Evolutionary conservation across 2,113 vertebrate genomes (phyloP).

Genomic region (Aplodontia rufa): DNA sequence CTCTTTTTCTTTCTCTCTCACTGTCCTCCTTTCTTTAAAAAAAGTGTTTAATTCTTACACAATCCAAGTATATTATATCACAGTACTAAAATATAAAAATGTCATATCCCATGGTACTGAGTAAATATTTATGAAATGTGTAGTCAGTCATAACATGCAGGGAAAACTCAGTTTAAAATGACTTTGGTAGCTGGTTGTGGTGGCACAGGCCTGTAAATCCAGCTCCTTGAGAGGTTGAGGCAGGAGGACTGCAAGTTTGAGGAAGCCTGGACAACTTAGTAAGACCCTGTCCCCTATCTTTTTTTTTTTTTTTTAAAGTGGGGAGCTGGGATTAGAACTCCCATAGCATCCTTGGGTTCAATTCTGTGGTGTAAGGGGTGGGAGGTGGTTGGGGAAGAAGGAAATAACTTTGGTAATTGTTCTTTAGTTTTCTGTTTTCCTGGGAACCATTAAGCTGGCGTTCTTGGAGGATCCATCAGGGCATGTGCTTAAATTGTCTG

Average conservation of each 20-base stretch:
- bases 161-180: conserved; percentile 20
- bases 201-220: neutral
- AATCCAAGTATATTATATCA: neutral
- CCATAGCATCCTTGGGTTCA: too few species aligned
- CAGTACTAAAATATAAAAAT: conserved; percentile 2
- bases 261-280: neutral
- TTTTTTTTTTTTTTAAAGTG: too few species aligned
- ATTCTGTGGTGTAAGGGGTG: too few species aligned
- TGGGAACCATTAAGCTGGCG: neutral
- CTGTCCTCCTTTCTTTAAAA: too few species aligned
- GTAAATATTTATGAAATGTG: neutral
- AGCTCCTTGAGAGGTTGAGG: neutral
- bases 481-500: neutral
- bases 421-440: neutral
- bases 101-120: neutral
- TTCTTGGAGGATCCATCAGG: neutral
- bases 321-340: too few species aligned
- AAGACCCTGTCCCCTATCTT: neutral
- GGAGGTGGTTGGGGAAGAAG: too few species aligned
- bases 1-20: too few species aligned
- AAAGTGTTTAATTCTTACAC: neutral
- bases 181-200: neutral
- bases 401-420: neutral
- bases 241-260: neutral
- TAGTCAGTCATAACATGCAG: neutral